phyloP scores from a whole-genome alignment of 2,113 vertebrate species.

The Corythaeola cristata region DNA sequence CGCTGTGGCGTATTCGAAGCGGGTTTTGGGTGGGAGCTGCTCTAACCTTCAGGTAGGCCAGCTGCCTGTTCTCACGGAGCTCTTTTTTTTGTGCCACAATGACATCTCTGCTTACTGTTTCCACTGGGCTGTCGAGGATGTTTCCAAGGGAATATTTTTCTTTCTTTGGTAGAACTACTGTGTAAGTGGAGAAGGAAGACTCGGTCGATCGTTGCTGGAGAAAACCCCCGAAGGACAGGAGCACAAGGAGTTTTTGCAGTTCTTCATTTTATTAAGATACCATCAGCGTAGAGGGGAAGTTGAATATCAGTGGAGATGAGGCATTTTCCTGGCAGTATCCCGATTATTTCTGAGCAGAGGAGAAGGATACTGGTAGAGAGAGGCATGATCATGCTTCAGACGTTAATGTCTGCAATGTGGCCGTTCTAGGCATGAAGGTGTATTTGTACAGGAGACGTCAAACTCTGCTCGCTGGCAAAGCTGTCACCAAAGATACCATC shows the following conservation, averaged over 20 bases:
- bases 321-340: conserved; percentile 12
- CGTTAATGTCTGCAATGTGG: neutral
- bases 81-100: neutral
- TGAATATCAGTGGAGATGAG: neutral
- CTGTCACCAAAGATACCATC: neutral
- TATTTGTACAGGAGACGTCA: neutral
- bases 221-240: neutral
- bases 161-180: neutral
- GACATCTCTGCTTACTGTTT: neutral
- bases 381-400: neutral
- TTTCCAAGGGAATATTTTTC: neutral
- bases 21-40: neutral
- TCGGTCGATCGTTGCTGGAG: neutral
- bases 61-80: neutral
- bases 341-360: neutral
- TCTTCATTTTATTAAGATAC: neutral
- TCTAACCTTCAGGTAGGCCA: conserved; percentile 54
- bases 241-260: neutral
- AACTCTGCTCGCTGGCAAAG: neutral
- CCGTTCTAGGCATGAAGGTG: conserved; percentile 3
- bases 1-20: neutral
- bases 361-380: neutral
- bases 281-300: neutral
- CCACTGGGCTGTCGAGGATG: neutral
- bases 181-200: neutral